These are phyloP conservation scores for Gryon sp. DNA, from an alignment of 1,140 invertebrate species.

Conservation along the genomic window DNA sequence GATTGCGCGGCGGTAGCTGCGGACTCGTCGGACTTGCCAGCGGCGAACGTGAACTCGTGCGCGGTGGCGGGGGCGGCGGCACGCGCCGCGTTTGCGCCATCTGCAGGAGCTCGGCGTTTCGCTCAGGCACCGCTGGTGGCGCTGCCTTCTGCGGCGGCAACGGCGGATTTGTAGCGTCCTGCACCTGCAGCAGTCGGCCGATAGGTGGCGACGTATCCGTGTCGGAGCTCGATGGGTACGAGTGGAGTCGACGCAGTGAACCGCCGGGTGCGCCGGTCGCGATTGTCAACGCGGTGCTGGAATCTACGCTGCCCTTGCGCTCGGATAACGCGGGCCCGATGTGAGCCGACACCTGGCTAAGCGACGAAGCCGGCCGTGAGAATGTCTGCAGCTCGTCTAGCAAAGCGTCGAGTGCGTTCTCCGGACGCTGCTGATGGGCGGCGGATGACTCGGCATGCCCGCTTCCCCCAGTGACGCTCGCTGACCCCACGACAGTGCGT, in stretches of 20 bases:
- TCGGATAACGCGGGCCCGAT: slow-evolving; percentile 75
- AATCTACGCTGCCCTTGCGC: slow-evolving; percentile 81
- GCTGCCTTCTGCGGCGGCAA: slow-evolving; percentile 83
- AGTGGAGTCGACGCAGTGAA: slow-evolving; percentile 85
- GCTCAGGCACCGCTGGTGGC: slow-evolving; percentile 88
- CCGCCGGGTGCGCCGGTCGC: slow-evolving; percentile 70
- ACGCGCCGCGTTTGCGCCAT: slow-evolving; percentile 84
- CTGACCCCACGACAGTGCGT: slow-evolving; percentile 79
- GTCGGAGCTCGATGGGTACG: slow-evolving; percentile 87
- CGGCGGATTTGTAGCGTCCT: slow-evolving; percentile 64
- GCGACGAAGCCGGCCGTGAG: slow-evolving; percentile 82
- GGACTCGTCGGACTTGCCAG: slow-evolving; percentile 88
- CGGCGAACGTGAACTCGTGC: slow-evolving; percentile 89
- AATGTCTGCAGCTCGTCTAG: slow-evolving; percentile 95
- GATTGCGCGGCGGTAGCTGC: slow-evolving; percentile 80
- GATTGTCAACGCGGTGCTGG: slow-evolving; percentile 72
- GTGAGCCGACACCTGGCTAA: slow-evolving; percentile 67
- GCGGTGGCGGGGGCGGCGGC: slow-evolving; percentile 91
- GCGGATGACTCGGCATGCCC: slow-evolving; percentile 81
- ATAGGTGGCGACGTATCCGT: slow-evolving; percentile 85
- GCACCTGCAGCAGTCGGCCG: slow-evolving; percentile 75
- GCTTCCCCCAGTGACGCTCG: slow-evolving; percentile 85
- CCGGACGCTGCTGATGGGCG: slow-evolving; percentile 84
- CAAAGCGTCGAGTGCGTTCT: slow-evolving; percentile 97
- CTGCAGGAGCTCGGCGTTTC: slow-evolving; percentile 85